A percentile compares a stretch with the other conserved stretches of the same genome.
Evolutionary conservation across 1,140 invertebrate genomes (phyloP).

Genomic region (Oreohelix idahoensis): DNA sequence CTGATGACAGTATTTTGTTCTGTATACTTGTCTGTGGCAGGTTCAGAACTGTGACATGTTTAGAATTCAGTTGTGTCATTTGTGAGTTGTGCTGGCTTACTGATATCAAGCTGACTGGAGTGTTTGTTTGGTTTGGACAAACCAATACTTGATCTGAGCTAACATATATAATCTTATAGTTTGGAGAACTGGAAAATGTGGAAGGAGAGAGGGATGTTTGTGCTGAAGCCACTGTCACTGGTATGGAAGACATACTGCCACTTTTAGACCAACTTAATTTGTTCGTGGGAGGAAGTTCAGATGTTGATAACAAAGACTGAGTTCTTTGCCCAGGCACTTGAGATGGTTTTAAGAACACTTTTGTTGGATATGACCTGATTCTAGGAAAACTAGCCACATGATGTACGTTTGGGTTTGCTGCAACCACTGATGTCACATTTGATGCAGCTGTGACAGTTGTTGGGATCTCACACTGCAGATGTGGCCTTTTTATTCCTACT

Average conservation of each 20-base stretch:
- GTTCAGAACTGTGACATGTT: not conserved
- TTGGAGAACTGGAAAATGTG: not conserved
- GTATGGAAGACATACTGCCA: not conserved
- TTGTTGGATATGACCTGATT: not conserved
- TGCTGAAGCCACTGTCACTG: not conserved
- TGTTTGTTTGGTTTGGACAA: not conserved
- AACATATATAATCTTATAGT: slow-evolving; percentile 16
- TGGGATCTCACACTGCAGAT: not conserved
- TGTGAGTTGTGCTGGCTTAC: not conserved
- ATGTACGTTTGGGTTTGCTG: not conserved
- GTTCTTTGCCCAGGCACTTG: not conserved
- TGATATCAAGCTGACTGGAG: not conserved
- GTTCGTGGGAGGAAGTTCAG: not conserved
- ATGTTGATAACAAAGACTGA: not conserved
- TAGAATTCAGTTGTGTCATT: not conserved
- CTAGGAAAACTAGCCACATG: not conserved
- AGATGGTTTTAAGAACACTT: slow-evolving; percentile 24
- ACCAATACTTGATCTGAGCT: slow-evolving; percentile 11
- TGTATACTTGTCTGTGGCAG: not conserved
- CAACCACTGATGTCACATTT: not conserved
- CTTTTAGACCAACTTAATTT: not conserved
- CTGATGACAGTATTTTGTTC: not conserved
- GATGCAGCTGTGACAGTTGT: not conserved
- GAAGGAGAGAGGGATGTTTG: not conserved
- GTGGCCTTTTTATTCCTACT: not conserved